Percentiles rank a stretch among this genome's conserved stretches.
These are phyloP conservation scores for Phthorimaea operculella DNA, from an alignment of 1,140 invertebrate species.

Conservation along the genomic window DNA sequence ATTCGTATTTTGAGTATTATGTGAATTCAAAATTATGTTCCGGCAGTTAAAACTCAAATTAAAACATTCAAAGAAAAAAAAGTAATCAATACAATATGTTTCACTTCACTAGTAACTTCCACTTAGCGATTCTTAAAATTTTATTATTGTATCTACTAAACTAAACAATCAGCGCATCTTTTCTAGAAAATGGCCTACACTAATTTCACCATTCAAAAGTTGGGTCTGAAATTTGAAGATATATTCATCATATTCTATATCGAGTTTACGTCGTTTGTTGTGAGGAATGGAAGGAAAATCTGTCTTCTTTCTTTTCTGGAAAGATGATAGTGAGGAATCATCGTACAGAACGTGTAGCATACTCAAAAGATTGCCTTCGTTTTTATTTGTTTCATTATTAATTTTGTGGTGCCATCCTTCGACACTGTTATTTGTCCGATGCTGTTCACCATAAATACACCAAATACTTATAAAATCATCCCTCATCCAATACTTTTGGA, in stretches of 20 bases:
- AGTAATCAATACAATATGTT: too few species aligned
- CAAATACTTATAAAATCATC: background rate
- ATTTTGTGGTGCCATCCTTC: slow-evolving; percentile 5
- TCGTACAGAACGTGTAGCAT: background rate
- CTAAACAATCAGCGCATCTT: background rate
- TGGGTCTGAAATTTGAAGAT: background rate
- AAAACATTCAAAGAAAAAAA: too few species aligned
- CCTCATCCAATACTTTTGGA: background rate
- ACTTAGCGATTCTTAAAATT: too few species aligned
- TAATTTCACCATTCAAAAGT: background rate
- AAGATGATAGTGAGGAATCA: background rate
- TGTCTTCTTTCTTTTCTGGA: background rate
- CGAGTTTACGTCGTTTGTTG: background rate
- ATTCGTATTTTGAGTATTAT: too few species aligned
- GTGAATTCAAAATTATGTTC: too few species aligned
- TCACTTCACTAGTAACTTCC: too few species aligned
- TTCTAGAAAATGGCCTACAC: slow-evolving; percentile 1
- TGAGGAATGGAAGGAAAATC: background rate
- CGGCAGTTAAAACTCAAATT: too few species aligned
- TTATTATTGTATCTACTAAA: too few species aligned
- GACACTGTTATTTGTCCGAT: background rate
- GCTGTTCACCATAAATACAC: background rate
- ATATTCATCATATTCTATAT: background rate
- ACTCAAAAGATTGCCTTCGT: background rate
- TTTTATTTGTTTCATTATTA: background rate